A percentile compares a stretch with the other conserved stretches of the same genome.
These are phyloP conservation scores for Caranx melampygus DNA, from an alignment of 2,113 vertebrate genomes.

Conservation along the genomic window DNA sequence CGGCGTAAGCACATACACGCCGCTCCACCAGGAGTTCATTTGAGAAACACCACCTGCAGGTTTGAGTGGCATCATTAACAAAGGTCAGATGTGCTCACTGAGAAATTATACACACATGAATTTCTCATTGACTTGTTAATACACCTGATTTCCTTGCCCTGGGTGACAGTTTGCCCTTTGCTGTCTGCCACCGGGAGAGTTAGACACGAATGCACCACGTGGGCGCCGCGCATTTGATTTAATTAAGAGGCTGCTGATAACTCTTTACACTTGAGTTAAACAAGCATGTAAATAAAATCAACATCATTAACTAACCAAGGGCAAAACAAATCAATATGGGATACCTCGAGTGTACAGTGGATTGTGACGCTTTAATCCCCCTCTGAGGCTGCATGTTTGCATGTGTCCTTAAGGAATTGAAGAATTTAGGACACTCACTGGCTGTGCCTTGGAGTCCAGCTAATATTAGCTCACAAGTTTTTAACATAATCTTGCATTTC, in stretches of 20 bases:
- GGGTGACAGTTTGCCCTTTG: conserved; percentile 68
- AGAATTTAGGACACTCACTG: background rate
- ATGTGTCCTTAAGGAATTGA: conserved; percentile 12
- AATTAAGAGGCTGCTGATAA: conserved; percentile 65
- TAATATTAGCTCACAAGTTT: background rate
- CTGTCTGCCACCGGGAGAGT: conserved; percentile 52
- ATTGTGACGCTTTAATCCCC: conserved; percentile 7
- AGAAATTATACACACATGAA: conserved; percentile 78
- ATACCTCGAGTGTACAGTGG: conserved; percentile 2
- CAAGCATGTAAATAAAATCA: conserved; percentile 69
- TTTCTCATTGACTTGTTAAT: conserved; percentile 81
- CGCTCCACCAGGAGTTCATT: conserved; percentile 54
- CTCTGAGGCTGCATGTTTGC: background rate
- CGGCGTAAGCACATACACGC: conserved; percentile 3
- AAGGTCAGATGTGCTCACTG: conserved; percentile 80
- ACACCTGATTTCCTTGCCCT: conserved; percentile 71
- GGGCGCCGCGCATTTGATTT: conserved; percentile 60
- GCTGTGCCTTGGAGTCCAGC: background rate
- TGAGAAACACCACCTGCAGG: conserved; percentile 77
- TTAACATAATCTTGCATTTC: background rate
- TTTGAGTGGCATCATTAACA: conserved; percentile 81
- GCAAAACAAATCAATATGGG: conserved; percentile 61
- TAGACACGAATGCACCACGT: conserved; percentile 18
- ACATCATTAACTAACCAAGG: conserved; percentile 52
- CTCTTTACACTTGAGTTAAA: conserved; percentile 55